These are phyloP conservation scores for Leptarthrus brevirostris DNA, from an alignment of 2,888 invertebrate genomes.

Conservation along the genomic window DNA sequence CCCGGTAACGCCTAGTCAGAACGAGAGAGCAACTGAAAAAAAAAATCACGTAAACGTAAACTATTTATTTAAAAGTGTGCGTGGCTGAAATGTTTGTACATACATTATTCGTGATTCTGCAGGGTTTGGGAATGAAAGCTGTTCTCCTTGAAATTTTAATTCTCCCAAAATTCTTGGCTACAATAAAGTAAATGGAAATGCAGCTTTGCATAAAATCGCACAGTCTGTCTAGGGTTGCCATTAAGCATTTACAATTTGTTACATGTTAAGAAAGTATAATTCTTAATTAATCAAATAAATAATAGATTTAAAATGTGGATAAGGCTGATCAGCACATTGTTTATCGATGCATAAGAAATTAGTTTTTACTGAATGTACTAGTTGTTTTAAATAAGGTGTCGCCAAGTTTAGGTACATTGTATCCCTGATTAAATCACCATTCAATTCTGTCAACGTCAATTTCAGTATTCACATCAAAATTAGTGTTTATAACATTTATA, in stretches of 20 bases:
- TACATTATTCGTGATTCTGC: not conserved
- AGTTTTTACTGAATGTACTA: too few relatives aligned
- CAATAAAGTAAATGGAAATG: not conserved
- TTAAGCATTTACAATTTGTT: not conserved
- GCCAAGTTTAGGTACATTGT: too few relatives aligned
- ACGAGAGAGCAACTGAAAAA: not conserved
- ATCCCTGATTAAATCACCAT: too few relatives aligned
- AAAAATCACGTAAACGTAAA: not conserved
- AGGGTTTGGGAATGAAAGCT: not conserved
- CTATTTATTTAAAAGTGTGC: not conserved
- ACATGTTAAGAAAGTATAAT: too few relatives aligned
- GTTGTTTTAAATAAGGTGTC: too few relatives aligned
- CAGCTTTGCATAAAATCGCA: not conserved
- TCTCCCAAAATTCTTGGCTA: not conserved
- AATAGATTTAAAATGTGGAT: too few relatives aligned
- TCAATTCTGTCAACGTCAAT: too few relatives aligned
- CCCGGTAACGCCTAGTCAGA: not conserved
- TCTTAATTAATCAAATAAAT: too few relatives aligned
- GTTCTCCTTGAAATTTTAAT: conserved; percentile 23
- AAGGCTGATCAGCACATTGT: too few relatives aligned
- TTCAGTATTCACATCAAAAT: too few relatives aligned
- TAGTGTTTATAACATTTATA: too few relatives aligned
- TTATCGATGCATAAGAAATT: too few relatives aligned
- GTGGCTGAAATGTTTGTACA: not conserved
- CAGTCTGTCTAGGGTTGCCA: conserved; percentile 10